Evolutionary conservation across 2,113 vertebrate genomes (phyloP).

Genomic region (Equus quagga): DNA sequence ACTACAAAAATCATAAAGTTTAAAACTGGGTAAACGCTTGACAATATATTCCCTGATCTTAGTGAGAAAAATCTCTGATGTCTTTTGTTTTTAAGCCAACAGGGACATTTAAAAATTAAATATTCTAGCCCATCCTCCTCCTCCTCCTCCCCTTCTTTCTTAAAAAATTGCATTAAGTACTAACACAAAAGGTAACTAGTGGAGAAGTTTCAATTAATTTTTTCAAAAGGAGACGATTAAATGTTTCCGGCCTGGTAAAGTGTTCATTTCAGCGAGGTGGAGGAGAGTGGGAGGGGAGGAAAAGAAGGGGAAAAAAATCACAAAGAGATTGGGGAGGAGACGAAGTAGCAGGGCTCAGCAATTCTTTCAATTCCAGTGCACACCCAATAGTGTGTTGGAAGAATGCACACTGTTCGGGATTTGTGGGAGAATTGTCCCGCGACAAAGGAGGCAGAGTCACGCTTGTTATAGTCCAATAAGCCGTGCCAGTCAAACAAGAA

Average conservation of each 20-base stretch:
- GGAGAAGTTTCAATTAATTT: conserved; percentile 99
- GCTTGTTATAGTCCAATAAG: conserved; percentile 99
- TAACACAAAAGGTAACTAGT: conserved; percentile 92
- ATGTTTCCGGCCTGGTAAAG: conserved; percentile 99
- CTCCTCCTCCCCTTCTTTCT: conserved; percentile 83
- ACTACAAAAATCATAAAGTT: conserved; percentile 25
- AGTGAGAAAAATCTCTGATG: conserved; percentile 38
- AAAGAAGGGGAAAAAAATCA: conserved; percentile 88
- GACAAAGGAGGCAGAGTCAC: conserved; percentile 97
- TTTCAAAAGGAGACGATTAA: conserved; percentile 99
- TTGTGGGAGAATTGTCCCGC: conserved; percentile 98
- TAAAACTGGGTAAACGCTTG: conserved; percentile 57
- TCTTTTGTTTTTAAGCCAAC: conserved; percentile 81
- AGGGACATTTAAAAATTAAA: conserved; percentile 82
- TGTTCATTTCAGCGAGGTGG: conserved; percentile 97
- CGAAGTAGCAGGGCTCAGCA: conserved; percentile 90
- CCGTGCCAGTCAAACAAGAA: conserved; percentile 99
- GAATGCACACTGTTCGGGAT: conserved; percentile 98
- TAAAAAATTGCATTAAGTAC: conserved; percentile 87
- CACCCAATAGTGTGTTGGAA: conserved; percentile 97
- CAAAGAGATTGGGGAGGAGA: conserved; percentile 92
- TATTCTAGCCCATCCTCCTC: conserved; percentile 81
- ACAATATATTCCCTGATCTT: conserved; percentile 37
- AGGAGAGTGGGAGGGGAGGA: conserved; percentile 63
- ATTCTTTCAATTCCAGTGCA: conserved; percentile 97